A percentile compares a stretch with the other conserved stretches of the same genome.
Evolutionary conservation across 2,888 invertebrate species (phyloP).

Genomic region (Hydrotaea cyrtoneurina): DNA sequence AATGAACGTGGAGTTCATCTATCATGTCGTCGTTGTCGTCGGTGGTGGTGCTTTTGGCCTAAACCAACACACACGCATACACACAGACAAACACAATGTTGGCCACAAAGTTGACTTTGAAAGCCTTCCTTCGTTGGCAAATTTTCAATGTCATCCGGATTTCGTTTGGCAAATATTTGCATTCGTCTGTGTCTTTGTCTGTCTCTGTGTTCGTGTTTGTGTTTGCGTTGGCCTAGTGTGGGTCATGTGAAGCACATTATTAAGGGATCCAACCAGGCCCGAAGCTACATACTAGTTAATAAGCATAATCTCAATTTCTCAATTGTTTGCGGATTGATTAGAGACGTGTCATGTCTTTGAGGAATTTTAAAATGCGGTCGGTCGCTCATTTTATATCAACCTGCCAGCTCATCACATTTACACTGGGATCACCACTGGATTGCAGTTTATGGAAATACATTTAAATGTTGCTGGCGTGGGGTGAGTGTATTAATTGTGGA

Average conservation of each 20-base stretch:
- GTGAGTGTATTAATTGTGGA: too few relatives aligned
- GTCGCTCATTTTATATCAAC: not conserved
- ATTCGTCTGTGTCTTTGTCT: constrained; percentile 8
- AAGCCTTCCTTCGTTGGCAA: constrained; percentile 27
- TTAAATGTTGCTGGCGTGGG: too few relatives aligned
- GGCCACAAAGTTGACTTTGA: constrained; percentile 19
- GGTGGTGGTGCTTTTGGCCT: not conserved
- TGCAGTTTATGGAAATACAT: too few relatives aligned
- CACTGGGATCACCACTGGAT: not conserved
- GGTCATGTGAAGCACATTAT: constrained; percentile 3
- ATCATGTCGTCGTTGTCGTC: not conserved
- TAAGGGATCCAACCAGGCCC: not conserved
- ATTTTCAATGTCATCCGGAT: constrained; percentile 43
- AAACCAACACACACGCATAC: constrained; percentile 47
- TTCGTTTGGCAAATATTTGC: constrained; percentile 44
- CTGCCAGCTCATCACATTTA: not conserved
- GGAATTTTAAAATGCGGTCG: constrained; percentile 35
- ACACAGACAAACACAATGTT: too few relatives aligned
- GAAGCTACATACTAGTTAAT: constrained; percentile 24
- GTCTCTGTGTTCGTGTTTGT: not conserved
- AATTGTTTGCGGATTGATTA: constrained; percentile 16
- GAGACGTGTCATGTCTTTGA: not conserved
- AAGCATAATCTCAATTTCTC: constrained; percentile 1
- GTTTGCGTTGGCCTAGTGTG: not conserved
- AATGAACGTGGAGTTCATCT: not conserved